Base-by-base conservation (phyloP, 2,888 invertebrate genomes). In the Tachina fera region DNA sequence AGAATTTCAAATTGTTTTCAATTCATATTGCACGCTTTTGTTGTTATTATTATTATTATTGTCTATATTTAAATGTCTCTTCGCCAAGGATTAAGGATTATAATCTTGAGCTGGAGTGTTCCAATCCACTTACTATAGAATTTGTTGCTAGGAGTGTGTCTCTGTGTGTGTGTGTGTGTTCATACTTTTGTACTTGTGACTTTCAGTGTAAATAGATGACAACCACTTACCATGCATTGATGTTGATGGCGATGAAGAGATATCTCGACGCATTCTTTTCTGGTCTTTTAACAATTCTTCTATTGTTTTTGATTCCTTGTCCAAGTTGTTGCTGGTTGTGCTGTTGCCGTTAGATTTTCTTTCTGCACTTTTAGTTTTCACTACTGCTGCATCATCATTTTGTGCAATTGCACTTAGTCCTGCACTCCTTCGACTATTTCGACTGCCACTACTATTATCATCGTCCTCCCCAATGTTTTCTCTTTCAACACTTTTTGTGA, bases 171-270 rank as follows among this genome's bases (percentile, higher is more conserved):
- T 14, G 10, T 43, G 8, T 9, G 19, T 47, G 5, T 77, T 5
- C 9, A 16, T 16, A 9, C 22, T 58, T 31, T 43, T 56, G 53
- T 60, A 6, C 22, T 49, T 49, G n/a, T 41, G 58, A 75, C 22
- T 75, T 51, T n/a, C 14, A 41, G 10, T 68, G 31, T 31, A 77
- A 82, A 70, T 53, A 63, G 65, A 51, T 78, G 75, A 81, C 41
- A 45, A 75, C 10, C 58, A 84, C 91, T 92, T 90, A 89, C 92
- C 91, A 83, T 92, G 92, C 91, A 92, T 91, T 70, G 92, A 90
- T 47, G 86, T 79, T 68, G 91, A 89, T 67, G 91, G 91, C 75
- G 92, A 89, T 70, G 92, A 89, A 77, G 89, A 88, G 45, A 91
- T 91, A 86, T 92, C 92, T 71, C 92, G 87, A 67, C 91, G 91